phyloP scores from a whole-genome alignment of 1,140 invertebrate species.

The Ceratoteleas bidentatus region DNA sequence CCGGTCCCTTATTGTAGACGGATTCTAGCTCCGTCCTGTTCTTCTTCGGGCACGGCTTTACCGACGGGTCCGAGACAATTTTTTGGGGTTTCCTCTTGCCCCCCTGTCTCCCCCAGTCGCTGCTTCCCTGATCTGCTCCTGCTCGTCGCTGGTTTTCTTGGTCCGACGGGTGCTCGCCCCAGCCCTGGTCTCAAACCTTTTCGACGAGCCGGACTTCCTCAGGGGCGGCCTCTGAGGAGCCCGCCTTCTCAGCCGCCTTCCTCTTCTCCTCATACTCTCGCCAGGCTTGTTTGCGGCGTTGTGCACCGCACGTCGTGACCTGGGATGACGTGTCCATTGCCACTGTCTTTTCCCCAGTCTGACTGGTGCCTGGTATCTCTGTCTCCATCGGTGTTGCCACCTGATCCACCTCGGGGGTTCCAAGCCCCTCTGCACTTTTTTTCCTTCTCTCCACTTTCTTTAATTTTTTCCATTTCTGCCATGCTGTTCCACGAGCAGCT shows the following conservation, averaged over 20 bases:
- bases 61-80: neutral
- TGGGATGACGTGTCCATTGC: neutral
- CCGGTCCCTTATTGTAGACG: neutral
- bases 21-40: neutral
- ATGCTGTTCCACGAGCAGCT: constrained; percentile 9
- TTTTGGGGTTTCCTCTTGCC: neutral
- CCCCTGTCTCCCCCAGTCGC: neutral
- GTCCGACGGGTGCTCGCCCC: neutral
- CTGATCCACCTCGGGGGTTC: neutral
- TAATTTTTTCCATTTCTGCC: neutral
- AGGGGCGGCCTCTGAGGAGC: neutral
- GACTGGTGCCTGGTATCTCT: too few species aligned
- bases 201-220: neutral
- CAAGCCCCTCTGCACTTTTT: neutral
- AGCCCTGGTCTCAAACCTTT: neutral
- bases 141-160: too few species aligned
- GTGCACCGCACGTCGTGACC: neutral
- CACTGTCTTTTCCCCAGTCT: neutral
- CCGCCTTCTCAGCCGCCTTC: neutral
- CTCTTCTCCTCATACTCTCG: neutral
- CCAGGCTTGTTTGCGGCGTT: neutral
- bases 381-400: too few species aligned
- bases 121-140: neutral
- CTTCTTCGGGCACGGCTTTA: neutral
- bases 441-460: neutral